A percentile compares a stretch with the other conserved stretches of the same genome.
Evolutionary conservation across 2,113 vertebrate species (phyloP).

Genomic region (zebrafish (Danio rerio)): DNA sequence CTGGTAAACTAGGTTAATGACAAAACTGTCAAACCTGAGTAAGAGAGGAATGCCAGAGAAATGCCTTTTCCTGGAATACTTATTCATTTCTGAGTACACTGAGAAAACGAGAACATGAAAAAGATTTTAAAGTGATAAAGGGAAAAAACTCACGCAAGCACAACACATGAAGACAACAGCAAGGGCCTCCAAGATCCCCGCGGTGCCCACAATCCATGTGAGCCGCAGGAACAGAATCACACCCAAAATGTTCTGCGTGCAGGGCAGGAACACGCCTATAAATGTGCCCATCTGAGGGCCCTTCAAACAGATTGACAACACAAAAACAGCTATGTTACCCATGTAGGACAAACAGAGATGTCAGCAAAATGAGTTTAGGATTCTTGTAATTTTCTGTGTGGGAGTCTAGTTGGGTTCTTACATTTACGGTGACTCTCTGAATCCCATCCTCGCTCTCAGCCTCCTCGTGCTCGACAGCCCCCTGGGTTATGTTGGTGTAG

Average conservation of each 20-base stretch:
- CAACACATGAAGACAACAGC: slow-evolving; percentile 94
- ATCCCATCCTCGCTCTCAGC: slow-evolving; percentile 82
- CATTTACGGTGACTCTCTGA: slow-evolving; percentile 72
- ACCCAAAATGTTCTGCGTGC: slow-evolving; percentile 95
- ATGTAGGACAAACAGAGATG: neutral
- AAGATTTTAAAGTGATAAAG: neutral
- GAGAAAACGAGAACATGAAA: neutral
- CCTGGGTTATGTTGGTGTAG: slow-evolving; percentile 95
- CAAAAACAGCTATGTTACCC: too few species aligned
- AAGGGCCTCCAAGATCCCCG: slow-evolving; percentile 90
- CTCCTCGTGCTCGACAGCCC: slow-evolving; percentile 92
- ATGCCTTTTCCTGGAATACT: too few species aligned
- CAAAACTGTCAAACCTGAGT: too few species aligned
- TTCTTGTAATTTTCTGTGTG: neutral
- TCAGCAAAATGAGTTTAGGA: too few species aligned
- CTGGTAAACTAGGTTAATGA: neutral
- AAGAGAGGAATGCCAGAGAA: too few species aligned
- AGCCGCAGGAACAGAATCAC: slow-evolving; percentile 95
- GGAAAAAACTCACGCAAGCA: slow-evolving; percentile 83
- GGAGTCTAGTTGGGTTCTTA: slow-evolving; percentile 47
- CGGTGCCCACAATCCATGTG: slow-evolving; percentile 94
- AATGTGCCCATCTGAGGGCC: slow-evolving; percentile 93
- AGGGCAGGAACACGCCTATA: slow-evolving; percentile 96
- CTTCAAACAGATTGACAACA: slow-evolving; percentile 66
- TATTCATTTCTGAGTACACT: too few species aligned